phyloP scores from a whole-genome alignment of 2,113 vertebrate genomes.

The Percina caprodes region DNA sequence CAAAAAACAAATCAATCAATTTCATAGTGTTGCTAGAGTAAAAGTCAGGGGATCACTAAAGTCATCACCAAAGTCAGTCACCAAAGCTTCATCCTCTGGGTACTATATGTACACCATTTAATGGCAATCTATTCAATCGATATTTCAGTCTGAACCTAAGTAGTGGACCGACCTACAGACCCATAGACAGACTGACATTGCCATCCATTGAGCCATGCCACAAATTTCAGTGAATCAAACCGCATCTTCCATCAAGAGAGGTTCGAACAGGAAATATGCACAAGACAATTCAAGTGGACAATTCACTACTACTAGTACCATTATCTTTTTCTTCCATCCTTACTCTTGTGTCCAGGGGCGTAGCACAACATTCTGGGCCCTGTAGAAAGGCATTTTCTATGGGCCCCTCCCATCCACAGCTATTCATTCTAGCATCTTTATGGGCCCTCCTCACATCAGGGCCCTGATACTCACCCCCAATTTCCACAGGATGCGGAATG shows the following conservation, averaged over 20 bases:
- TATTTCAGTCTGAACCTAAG: not conserved
- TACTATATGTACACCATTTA: not conserved
- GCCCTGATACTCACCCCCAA: too few species aligned
- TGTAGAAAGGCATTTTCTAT: too few species aligned
- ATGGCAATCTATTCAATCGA: not conserved
- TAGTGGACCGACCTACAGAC: not conserved
- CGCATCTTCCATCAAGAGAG: not conserved
- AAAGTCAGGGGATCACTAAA: not conserved
- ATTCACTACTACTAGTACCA: conserved; percentile 27
- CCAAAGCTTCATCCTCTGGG: not conserved
- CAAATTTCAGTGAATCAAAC: not conserved
- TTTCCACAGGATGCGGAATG: too few species aligned
- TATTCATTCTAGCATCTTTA: too few species aligned
- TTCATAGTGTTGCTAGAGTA: not conserved
- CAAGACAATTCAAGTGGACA: conserved; percentile 31
- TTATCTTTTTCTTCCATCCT: conserved; percentile 31
- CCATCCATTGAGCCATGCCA: not conserved
- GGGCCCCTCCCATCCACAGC: too few species aligned
- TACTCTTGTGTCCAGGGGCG: conserved; percentile 22
- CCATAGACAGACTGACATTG: not conserved
- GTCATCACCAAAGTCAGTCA: not conserved
- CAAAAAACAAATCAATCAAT: not conserved
- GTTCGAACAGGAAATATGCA: conserved; percentile 15
- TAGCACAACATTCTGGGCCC: too few species aligned
- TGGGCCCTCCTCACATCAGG: too few species aligned